Percentiles rank a stretch among this genome's conserved stretches.
These are phyloP conservation scores for Agonopterix alstromeriana DNA, from an alignment of 2,888 invertebrate genomes.

Conservation along the genomic window DNA sequence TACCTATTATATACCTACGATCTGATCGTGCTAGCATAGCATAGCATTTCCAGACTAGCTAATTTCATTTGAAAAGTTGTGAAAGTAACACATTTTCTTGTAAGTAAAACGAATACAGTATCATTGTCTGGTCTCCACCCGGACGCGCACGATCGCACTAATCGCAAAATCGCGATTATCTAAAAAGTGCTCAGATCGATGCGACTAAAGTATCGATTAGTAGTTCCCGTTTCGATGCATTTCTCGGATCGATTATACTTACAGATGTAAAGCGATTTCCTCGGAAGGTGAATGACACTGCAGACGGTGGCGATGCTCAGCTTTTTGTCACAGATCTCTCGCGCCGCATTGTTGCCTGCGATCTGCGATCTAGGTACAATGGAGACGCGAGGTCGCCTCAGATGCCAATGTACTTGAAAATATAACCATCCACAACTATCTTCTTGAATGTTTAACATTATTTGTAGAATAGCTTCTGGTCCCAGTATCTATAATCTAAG, in stretches of 20 bases:
- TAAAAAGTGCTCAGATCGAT: conserved; percentile 13
- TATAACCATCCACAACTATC: not conserved
- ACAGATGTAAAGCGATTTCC: conserved; percentile 4
- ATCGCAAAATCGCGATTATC: conserved; percentile 11
- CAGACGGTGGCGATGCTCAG: not conserved
- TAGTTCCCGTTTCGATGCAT: conserved; percentile 1
- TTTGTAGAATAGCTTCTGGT: no score
- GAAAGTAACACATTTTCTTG: no score
- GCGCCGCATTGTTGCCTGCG: conserved; percentile 8
- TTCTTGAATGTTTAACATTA: not conserved
- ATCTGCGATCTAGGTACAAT: not conserved
- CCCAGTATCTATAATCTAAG: no score
- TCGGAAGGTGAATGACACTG: conserved; percentile 8
- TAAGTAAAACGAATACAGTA: no score
- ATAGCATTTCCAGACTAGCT: no score
- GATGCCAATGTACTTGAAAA: conserved; percentile 6
- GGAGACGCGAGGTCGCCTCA: not conserved
- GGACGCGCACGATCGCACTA: conserved; percentile 19
- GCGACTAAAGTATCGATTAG: conserved; percentile 13
- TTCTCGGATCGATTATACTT: conserved; percentile 1
- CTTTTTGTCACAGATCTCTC: conserved; percentile 10
- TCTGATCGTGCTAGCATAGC: no score
- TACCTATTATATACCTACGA: no score
- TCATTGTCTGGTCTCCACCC: conserved; percentile 12
- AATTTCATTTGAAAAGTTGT: no score